These are phyloP conservation scores for Melipona beecheii DNA, from an alignment of 2,888 invertebrate genomes.

Conservation along the genomic window DNA sequence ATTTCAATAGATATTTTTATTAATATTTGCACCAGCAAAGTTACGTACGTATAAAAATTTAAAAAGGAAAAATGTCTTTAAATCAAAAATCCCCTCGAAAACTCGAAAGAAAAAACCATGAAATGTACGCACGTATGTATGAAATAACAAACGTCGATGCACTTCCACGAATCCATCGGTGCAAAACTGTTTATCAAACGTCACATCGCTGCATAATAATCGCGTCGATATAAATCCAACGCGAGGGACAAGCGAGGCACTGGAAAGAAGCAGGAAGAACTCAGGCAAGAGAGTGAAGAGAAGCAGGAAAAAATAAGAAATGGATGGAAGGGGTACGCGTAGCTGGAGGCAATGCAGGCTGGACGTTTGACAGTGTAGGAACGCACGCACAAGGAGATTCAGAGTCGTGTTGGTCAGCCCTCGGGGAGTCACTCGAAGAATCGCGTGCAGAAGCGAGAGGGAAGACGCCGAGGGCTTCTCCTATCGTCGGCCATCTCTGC, in stretches of 20 bases:
- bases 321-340: slow-evolving; percentile 29
- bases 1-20: too few relatives aligned
- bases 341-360: slow-evolving; percentile 55
- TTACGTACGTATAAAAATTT: too few relatives aligned
- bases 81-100: too few relatives aligned
- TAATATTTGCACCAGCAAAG: too few relatives aligned
- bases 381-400: slow-evolving; percentile 34
- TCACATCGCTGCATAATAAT: neutral
- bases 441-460: slow-evolving; percentile 15
- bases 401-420: slow-evolving; percentile 54
- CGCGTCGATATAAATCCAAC: neutral
- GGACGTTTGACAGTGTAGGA: slow-evolving; percentile 39
- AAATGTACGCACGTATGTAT: too few relatives aligned
- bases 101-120: neutral
- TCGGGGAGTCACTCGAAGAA: slow-evolving; percentile 45
- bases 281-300: slow-evolving; percentile 37
- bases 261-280: slow-evolving; percentile 43
- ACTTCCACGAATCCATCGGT: neutral
- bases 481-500: slow-evolving; percentile 33
- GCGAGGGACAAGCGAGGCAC: slow-evolving; percentile 34
- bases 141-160: neutral
- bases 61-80: too few relatives aligned
- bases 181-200: neutral
- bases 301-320: slow-evolving; percentile 47
- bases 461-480: neutral